Evolutionary conservation across 2,797 vertebrate genomes (phyloP).

Genomic region (Enteromius trimaculatus): DNA sequence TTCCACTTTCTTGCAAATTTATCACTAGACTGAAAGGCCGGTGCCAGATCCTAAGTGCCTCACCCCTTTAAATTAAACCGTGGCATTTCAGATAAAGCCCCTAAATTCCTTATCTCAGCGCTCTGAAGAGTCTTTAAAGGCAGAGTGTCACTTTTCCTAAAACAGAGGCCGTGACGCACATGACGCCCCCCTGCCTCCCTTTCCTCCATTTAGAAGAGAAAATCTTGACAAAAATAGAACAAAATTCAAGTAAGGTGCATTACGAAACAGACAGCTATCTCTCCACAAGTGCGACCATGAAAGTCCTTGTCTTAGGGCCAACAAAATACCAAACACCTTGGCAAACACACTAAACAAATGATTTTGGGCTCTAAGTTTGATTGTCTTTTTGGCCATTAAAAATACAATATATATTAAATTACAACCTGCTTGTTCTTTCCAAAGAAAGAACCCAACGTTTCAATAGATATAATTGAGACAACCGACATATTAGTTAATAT

Average conservation of each 20-base stretch:
- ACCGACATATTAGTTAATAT: neutral
- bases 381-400: neutral
- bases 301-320: constrained; percentile 42
- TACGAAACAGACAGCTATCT: constrained; percentile 55
- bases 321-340: constrained; percentile 15
- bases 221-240: constrained; percentile 75
- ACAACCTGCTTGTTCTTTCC: neutral
- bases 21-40: constrained; percentile 89
- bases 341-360: constrained; percentile 24
- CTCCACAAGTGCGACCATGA: constrained; percentile 57
- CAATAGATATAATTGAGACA: neutral
- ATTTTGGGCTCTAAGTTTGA: constrained; percentile 2
- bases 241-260: constrained; percentile 67
- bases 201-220: constrained; percentile 73
- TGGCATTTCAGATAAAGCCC: constrained; percentile 99
- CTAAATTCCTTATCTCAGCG: constrained; percentile 98
- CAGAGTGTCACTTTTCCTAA: constrained; percentile 86
- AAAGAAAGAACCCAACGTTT: neutral
- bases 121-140: constrained; percentile 91
- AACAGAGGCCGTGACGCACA: constrained; percentile 76
- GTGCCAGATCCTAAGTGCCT: constrained; percentile 90
- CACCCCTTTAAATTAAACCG: constrained; percentile 98
- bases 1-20: constrained; percentile 89
- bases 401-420: neutral
- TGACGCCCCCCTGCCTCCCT: constrained; percentile 53